These are phyloP conservation scores for Natrix natrix DNA, from an alignment of 2,797 vertebrate species.

Conservation along the genomic window DNA sequence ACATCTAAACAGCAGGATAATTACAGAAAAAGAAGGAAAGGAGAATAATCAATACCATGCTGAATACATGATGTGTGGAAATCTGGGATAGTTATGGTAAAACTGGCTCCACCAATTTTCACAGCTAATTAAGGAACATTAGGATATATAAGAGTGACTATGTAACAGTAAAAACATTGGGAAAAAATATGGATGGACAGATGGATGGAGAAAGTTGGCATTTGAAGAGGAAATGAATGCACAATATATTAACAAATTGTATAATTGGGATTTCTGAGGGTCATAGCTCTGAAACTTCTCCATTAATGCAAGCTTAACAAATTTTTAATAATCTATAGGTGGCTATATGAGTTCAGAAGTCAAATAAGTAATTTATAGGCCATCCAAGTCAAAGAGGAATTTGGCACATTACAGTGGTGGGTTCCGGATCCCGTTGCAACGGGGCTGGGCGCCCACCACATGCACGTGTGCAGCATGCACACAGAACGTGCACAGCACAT, in stretches of 20 bases:
- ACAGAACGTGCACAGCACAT: no score
- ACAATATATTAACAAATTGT: not conserved
- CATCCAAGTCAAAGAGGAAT: no score
- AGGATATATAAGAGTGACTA: not conserved
- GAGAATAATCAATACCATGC: not conserved
- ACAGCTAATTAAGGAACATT: not conserved
- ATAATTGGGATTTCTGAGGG: not conserved
- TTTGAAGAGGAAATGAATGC: not conserved
- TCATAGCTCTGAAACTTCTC: not conserved
- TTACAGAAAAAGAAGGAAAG: not conserved
- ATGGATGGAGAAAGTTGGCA: not conserved
- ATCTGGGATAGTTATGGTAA: not conserved
- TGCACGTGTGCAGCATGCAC: no score
- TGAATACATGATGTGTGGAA: not conserved
- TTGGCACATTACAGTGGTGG: not conserved
- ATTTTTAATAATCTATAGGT: not conserved
- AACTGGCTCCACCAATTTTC: not conserved
- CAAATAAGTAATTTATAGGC: not conserved
- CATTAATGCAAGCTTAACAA: not conserved
- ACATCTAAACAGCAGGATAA: not conserved
- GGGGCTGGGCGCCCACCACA: no score
- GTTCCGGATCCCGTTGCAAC: no score
- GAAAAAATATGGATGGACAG: not conserved
- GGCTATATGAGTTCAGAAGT: not conserved
- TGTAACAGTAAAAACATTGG: not conserved